These are phyloP conservation scores for Pseudomyrmex cubaensis DNA, from an alignment of 1,140 invertebrate genomes.

Conservation along the genomic window DNA sequence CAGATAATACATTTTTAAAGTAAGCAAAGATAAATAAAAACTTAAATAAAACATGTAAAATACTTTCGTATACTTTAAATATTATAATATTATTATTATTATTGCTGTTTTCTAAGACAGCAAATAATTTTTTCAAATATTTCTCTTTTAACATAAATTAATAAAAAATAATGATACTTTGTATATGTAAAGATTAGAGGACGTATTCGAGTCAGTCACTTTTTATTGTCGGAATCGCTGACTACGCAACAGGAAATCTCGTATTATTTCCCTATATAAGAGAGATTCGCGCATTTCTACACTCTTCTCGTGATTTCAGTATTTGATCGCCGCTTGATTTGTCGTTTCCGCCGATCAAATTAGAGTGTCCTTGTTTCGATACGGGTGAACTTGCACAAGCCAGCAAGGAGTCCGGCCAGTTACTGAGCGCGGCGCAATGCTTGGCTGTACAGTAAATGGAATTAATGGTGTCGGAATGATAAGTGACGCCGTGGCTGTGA, in stretches of 20 bases:
- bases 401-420: slow-evolving; percentile 68
- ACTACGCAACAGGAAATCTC: slow-evolving; percentile 31
- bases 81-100: not conserved
- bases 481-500: slow-evolving; percentile 76
- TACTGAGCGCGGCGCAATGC: slow-evolving; percentile 64
- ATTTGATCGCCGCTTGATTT: slow-evolving; percentile 59
- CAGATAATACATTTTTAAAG: not conserved
- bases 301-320: slow-evolving; percentile 42
- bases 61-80: not conserved
- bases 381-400: slow-evolving; percentile 44
- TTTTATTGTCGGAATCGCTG: slow-evolving; percentile 20
- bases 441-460: slow-evolving; percentile 77
- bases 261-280: slow-evolving; percentile 17
- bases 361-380: slow-evolving; percentile 66
- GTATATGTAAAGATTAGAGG: not conserved
- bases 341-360: slow-evolving; percentile 45
- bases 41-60: not conserved
- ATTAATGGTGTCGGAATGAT: slow-evolving; percentile 80
- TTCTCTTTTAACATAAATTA: too few relatives aligned
- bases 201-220: not conserved
- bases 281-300: slow-evolving; percentile 19
- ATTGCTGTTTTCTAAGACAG: not conserved
- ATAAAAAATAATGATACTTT: not conserved
- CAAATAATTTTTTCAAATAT: too few relatives aligned
- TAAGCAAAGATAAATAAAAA: not conserved